These are phyloP conservation scores for Zaprionus bogoriensis DNA, from an alignment of 2,888 invertebrate species.

Conservation along the genomic window DNA sequence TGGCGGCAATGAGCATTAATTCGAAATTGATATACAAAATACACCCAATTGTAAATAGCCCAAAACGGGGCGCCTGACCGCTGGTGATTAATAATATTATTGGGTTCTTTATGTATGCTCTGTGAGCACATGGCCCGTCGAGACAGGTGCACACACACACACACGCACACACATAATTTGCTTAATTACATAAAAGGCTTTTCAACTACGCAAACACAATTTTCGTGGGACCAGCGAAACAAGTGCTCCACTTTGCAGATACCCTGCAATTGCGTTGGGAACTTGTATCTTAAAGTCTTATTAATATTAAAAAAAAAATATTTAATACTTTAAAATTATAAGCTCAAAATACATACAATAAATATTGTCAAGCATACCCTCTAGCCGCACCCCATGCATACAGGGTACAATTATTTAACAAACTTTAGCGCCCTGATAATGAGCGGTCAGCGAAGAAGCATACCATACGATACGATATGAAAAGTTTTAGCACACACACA, in stretches of 20 bases:
- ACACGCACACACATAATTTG: constrained; percentile 20
- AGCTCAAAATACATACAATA: too few species aligned
- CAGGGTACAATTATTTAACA: constrained; percentile 15
- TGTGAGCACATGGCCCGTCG: constrained; percentile 23
- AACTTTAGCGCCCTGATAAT: constrained; percentile 13
- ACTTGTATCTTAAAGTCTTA: too few species aligned
- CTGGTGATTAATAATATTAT: constrained; percentile 24
- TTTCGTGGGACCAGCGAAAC: not conserved
- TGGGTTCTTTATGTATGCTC: constrained; percentile 19
- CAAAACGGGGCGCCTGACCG: constrained; percentile 11
- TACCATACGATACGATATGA: constrained; percentile 14
- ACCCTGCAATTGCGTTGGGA: not conserved
- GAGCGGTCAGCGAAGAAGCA: constrained; percentile 7
- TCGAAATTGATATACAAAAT: constrained; percentile 23
- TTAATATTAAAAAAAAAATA: too few species aligned
- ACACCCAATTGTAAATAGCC: not conserved
- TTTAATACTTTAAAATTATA: too few species aligned
- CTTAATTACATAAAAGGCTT: constrained; percentile 42
- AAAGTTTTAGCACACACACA: constrained; percentile 4
- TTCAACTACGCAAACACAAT: constrained; percentile 9
- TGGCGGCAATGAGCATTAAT: constrained; percentile 11
- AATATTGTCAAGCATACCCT: too few species aligned
- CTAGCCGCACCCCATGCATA: not conserved
- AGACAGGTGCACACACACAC: too few species aligned
- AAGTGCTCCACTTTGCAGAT: not conserved